Conservation (phyloP, 2,113 vertebrate genomes). For the Trichomycterus rosablanca region DNA sequence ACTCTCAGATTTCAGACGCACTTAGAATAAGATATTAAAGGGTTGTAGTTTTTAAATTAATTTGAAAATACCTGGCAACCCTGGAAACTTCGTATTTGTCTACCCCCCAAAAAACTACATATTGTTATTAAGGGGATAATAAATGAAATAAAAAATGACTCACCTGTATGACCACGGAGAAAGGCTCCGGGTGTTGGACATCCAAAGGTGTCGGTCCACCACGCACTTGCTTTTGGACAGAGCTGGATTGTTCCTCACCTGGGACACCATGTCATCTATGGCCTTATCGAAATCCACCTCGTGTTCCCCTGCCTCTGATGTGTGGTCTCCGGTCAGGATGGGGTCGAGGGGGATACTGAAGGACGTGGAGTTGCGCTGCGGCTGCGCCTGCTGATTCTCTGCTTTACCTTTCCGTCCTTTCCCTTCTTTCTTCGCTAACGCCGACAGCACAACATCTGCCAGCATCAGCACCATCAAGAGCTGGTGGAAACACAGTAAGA, state of each 20-base stretch:
- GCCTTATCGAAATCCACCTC: constrained; percentile 74
- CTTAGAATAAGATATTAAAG: too few species aligned
- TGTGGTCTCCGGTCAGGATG: constrained; percentile 42
- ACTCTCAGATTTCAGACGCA: too few species aligned
- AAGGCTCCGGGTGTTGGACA: constrained; percentile 75
- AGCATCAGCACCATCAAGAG: constrained; percentile 39
- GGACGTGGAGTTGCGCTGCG: constrained; percentile 30
- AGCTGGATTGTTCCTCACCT: constrained; percentile 73
- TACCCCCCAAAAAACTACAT: too few species aligned
- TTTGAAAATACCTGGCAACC: too few species aligned
- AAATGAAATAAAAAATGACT: constrained; percentile 14
- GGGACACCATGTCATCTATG: constrained; percentile 75
- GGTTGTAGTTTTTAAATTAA: too few species aligned
- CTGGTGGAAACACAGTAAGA: constrained; percentile 1
- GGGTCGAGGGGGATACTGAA: constrained; percentile 44
- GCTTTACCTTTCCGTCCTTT: constrained; percentile 35
- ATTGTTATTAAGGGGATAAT: too few species aligned
- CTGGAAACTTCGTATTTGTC: too few species aligned
- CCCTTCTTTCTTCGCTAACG: constrained; percentile 30
- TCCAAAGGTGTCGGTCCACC: constrained; percentile 77
- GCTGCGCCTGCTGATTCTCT: constrained; percentile 28
- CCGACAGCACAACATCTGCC: constrained; percentile 21
- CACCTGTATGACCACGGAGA: constrained; percentile 83
- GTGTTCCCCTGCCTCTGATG: constrained; percentile 12
- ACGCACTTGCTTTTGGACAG: constrained; percentile 67